Base-by-base conservation (phyloP, 64 coral and sea anemone species). In the Dendronephthya gigantea region DNA sequence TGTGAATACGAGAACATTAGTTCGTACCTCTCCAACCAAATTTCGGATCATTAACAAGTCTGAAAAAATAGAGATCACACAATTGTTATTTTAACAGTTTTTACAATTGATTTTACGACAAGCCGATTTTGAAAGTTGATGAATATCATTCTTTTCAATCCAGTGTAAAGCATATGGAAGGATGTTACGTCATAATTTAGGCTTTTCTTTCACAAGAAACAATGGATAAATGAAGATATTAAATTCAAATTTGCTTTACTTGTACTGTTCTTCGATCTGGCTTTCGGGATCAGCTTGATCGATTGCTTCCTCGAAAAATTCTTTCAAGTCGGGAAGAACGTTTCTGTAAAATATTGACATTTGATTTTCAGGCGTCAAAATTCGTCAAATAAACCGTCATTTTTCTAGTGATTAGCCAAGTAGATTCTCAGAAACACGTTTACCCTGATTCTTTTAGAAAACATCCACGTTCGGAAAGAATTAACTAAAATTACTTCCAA, bases 251-350 rank as follows among this genome's bases (percentile, higher is more conserved):
- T 13, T 81, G 13, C 13, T 83, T 89, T 68, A 96, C 92, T 97
- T 97, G 84, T 97, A 97, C 36, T 97, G 91, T 39, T 97, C 94
- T 76, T 97, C 94, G 2, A 97, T 90, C 90, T 93, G 93, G 22
- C 86, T 91, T 30, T 86, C 94, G 16, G 94, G 94, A 74, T 97
- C 94, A 51, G 94, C 89, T 68, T 97, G 94, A 41, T 97, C 94
- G 31, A 97, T 93, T 35, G 92, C 94, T 69, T 97, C 94, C 38
- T 90, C 88, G 70, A 97, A 97, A 47, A 89, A 97, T 62, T 91
- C 92, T 48, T 97, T 92, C n/a, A 97, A 62, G 8, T 89, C 87
- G 50, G 94, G 94, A 19, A 97, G 85, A 82, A 97, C 93, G 47
- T 93, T 90, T 85, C 94, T 96, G 35, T 35, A 89, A 94, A 83